A percentile compares a stretch with the other conserved stretches of the same genome.
Evolutionary conservation across 2,797 vertebrate genomes (phyloP).

Genomic region (Chiroxiphia lanceolata): DNA sequence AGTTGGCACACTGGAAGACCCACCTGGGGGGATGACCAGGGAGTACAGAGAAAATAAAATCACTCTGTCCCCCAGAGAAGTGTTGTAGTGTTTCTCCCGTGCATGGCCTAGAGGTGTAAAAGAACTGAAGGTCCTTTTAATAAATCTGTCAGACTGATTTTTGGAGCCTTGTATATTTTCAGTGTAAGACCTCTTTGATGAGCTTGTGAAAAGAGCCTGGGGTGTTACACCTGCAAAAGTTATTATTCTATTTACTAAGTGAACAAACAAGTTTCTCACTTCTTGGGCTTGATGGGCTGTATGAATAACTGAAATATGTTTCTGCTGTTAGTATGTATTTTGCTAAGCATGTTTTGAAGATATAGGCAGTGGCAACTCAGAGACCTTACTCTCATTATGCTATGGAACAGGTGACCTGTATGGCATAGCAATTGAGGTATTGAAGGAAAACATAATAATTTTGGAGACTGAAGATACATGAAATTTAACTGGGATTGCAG

Average conservation of each 20-base stretch:
- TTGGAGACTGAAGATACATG: background rate
- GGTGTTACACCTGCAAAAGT: background rate
- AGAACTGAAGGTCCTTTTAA: background rate
- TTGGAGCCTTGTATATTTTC: background rate
- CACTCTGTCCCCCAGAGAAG: background rate
- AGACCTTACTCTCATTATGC: background rate
- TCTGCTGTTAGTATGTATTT: background rate
- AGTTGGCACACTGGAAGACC: background rate
- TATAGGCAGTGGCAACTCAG: background rate
- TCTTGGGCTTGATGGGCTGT: background rate
- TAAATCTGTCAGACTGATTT: background rate
- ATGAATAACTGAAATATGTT: background rate
- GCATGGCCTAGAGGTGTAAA: background rate
- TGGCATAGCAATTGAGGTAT: background rate
- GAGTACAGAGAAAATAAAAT: background rate
- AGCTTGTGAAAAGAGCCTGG: background rate
- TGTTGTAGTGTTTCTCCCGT: background rate
- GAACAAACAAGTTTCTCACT: background rate
- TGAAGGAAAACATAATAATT: background rate
- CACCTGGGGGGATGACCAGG: background rate
- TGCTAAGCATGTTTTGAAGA: background rate
- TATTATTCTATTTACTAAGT: background rate
- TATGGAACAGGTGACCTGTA: background rate
- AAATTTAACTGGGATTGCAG: background rate
- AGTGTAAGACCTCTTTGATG: background rate